These are phyloP conservation scores for Fulmarus glacialis DNA, from an alignment of 2,113 vertebrate genomes.

Conservation along the genomic window DNA sequence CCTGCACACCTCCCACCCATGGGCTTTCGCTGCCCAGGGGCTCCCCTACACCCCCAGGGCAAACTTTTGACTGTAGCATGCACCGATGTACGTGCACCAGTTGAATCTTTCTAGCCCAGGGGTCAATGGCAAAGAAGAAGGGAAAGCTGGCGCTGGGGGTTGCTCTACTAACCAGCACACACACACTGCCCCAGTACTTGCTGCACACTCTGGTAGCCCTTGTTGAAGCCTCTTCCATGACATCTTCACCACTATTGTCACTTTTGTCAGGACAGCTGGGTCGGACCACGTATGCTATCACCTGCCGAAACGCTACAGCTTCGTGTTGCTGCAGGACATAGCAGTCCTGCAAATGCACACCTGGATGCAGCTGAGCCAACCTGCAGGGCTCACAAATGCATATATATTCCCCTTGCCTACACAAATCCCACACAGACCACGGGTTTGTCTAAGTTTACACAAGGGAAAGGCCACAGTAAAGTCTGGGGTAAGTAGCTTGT, in stretches of 20 bases:
- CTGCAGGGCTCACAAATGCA: not conserved
- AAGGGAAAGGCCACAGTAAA: rapidly evolving
- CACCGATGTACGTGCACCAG: rapidly evolving
- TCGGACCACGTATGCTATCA: rapidly evolving
- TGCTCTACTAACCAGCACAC: not conserved
- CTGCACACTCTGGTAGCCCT: not conserved
- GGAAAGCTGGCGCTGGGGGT: not conserved
- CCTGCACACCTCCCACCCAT: rapidly evolving
- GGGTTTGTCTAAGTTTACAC: not conserved
- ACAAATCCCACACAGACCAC: not conserved
- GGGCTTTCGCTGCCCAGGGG: rapidly evolving
- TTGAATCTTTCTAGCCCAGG: no score
- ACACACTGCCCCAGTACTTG: not conserved
- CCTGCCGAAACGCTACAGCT: not conserved
- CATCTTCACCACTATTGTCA: rapidly evolving
- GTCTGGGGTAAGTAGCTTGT: not conserved
- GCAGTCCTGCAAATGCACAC: not conserved
- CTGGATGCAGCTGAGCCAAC: not conserved
- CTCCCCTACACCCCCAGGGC: not conserved
- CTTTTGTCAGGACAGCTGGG: not conserved
- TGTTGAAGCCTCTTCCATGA: not conserved
- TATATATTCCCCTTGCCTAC: not conserved
- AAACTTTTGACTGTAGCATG: rapidly evolving
- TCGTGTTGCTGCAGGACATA: not conserved
- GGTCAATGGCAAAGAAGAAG: not conserved